phyloP scores from a whole-genome alignment of 2,888 invertebrate genomes.

The Eupithecia subfuscata region DNA sequence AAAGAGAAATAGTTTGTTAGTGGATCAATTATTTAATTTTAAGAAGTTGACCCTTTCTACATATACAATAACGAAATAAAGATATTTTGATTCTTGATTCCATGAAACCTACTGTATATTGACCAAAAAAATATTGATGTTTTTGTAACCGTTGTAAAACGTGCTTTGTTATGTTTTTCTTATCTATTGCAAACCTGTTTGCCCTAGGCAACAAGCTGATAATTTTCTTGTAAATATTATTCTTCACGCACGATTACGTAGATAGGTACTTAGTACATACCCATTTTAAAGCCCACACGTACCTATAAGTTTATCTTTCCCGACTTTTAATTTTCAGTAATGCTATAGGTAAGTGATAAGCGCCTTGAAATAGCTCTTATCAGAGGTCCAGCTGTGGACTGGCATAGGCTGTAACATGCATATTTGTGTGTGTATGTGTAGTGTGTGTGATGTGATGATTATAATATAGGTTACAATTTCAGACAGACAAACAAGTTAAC shows the following conservation, averaged over 20 bases:
- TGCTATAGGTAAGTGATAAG: background rate
- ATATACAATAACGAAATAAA: too few relatives aligned
- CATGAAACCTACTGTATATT: background rate
- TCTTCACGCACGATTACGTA: slow-evolving; percentile 47
- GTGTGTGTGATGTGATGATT: too few relatives aligned
- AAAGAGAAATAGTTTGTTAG: too few relatives aligned
- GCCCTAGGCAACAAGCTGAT: slow-evolving; percentile 51
- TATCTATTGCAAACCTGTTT: slow-evolving; percentile 45
- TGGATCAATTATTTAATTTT: too few relatives aligned
- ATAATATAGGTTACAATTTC: background rate
- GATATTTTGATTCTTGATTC: too few relatives aligned
- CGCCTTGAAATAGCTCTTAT: background rate
- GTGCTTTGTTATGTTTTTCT: slow-evolving; percentile 30
- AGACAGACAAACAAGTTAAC: background rate
- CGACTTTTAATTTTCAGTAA: background rate
- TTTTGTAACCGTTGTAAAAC: slow-evolving; percentile 4
- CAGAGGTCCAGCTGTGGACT: background rate
- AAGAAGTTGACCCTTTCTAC: too few relatives aligned
- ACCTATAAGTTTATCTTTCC: background rate
- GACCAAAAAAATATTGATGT: background rate
- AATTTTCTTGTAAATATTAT: slow-evolving; percentile 60
- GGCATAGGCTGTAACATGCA: background rate
- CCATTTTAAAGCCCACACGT: background rate
- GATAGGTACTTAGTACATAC: too few relatives aligned
- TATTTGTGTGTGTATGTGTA: too few relatives aligned